Base-by-base conservation (phyloP, 1,140 invertebrate genomes). In the Drosophila kanapiae region DNA sequence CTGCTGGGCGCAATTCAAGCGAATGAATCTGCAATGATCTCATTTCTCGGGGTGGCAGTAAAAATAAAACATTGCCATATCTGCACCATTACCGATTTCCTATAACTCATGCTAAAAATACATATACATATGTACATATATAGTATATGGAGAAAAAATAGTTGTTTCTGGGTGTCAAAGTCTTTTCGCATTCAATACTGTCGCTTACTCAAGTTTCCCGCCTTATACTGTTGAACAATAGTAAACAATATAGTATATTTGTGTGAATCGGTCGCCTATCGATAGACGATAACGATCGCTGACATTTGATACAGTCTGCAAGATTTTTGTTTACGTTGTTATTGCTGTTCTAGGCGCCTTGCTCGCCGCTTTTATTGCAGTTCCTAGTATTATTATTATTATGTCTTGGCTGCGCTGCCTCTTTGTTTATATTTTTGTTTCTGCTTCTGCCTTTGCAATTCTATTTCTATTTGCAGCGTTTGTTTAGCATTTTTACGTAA, bases 401-500 rank as follows among this genome's bases (percentile, higher is more conserved):
- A 42, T 69, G 60, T 56, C 54, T 48, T 74, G 54, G 61, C 27
- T 23, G 23, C 48, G 48, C 40, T 45, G 42, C 45, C 29, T 49
- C 61, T 67, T 76, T 77, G 72, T 77, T 77, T 77, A 77, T 77
- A 69, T 56, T 68, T 75, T 68, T 42, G 40, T 49, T 43, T n/a
- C 33, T 38, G n/a, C 1, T 8, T 29, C n/a, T 51, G 16, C 16
- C 4, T 40, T 75, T 54, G 45, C 72, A 35, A 10, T 54, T 61
- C 48, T 61, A 56, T 61, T 63, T 61, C 43, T 78, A 77, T 56
- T 80, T 65, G 40, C 29, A 58, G 16, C 27, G 1, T 64, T 62
- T 75, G 63, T 56, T 82, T 83, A 54, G 77, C 45, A 79, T 79
- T 84, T 83, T 83, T 84, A 83, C 76, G 81, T 71, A 75, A 76